Evolutionary conservation across 2,113 vertebrate species (phyloP), one percentile per base, ranked within the genome.

Genomic region (Archilochus colubris): DNA sequence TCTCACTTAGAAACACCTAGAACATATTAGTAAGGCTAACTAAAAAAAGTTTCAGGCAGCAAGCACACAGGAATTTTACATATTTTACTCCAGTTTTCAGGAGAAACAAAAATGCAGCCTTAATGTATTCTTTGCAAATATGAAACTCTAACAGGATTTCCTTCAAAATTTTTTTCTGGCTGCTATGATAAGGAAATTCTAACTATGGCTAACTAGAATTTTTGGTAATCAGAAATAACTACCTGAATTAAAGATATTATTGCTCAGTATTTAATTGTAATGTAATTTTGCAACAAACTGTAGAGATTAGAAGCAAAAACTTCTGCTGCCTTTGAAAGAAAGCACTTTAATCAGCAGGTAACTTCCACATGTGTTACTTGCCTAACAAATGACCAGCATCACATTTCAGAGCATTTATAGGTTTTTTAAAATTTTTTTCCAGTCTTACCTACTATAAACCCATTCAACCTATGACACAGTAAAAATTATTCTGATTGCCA

Each of bases 311-410:
- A 58, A 50, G 3, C 64, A 3, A 33, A 40, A 18, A 33, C 58
- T 66, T 76, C 31, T 63, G 22, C 36, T 82, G 59, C 20, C 19
- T 92, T 87, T 91, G 74, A 89, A 89, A 75, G 38, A 61, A 89
- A 64, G 21, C 7, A 31, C 27, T 64, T 86, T 25, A 38, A 83
- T 22, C 38, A 83, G 20, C 30, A 88, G 27, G 21, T 10, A 2
- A 30, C 31, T 57, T 67, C 66, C 43, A 51, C 9, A 20, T 6
- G 1, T 43, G 11, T 58, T 66, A 53, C 12, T 64, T 57, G 15
- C 53, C 69, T 51, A 62, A 53, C 33, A 61, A 90, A 54, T 79
- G 14, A 66, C 15, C n/a, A 53, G n/a, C 15, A 33, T 21, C 38
- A 23, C 11, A 61, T 81, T 67, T 10, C 62, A 48, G 58, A 82